These are phyloP conservation scores for Lasioglossum pauxillum DNA, from an alignment of 2,888 invertebrate species.

Conservation along the genomic window DNA sequence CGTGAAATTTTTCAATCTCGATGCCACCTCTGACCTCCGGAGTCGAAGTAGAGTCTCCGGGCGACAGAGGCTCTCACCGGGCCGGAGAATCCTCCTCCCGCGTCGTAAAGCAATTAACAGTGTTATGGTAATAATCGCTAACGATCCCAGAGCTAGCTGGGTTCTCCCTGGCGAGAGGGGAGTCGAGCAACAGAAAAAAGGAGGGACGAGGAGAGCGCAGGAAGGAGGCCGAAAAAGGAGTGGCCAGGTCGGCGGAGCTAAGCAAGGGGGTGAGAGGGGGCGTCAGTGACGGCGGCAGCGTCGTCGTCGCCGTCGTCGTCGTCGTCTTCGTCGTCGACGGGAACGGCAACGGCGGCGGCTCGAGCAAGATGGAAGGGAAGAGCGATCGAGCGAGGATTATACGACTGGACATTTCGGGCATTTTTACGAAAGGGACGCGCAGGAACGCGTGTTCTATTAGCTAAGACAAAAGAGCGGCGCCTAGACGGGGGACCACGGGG, in stretches of 20 bases:
- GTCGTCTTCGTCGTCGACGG: background rate
- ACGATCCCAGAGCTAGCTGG: constrained; percentile 45
- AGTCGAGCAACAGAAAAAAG: constrained; percentile 18
- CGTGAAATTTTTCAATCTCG: background rate
- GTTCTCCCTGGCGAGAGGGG: constrained; percentile 3
- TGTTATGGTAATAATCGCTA: constrained; percentile 76
- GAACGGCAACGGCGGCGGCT: constrained; percentile 12
- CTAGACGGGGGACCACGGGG: constrained; percentile 75
- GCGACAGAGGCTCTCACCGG: constrained; percentile 24
- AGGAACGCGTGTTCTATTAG: constrained; percentile 84
- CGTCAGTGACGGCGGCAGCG: background rate
- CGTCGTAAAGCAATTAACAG: constrained; percentile 80
- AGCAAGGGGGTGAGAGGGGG: constrained; percentile 24
- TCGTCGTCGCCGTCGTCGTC: background rate
- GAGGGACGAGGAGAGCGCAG: constrained; percentile 16
- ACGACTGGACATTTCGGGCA: constrained; percentile 82
- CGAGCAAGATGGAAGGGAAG: constrained; percentile 63
- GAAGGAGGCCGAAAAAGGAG: constrained; percentile 55
- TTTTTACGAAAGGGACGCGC: constrained; percentile 81
- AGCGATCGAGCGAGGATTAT: constrained; percentile 81
- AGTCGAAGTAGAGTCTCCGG: background rate
- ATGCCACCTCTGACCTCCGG: background rate
- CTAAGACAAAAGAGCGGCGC: constrained; percentile 84
- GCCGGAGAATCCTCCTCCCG: constrained; percentile 48
- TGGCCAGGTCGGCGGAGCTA: constrained; percentile 34